Evolutionary conservation across 2,113 vertebrate species (phyloP).

Genomic region (Paradisaea rubra): DNA sequence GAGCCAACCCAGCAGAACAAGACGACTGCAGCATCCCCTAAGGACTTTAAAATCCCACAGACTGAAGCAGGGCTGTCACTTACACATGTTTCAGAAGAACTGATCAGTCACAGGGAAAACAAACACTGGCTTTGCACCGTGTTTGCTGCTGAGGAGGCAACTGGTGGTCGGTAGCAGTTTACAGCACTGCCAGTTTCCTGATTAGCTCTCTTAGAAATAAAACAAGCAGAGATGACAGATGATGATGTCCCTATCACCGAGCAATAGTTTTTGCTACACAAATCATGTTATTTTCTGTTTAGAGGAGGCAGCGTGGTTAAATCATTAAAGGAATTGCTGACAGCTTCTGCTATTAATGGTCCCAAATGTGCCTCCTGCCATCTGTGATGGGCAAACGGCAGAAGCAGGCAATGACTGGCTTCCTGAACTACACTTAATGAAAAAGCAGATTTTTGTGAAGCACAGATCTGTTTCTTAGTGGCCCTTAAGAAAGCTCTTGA

Average conservation of each 20-base stretch:
- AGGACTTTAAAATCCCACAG: background rate
- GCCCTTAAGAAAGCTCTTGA: background rate
- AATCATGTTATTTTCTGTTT: constrained; percentile 31
- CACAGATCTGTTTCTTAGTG: background rate
- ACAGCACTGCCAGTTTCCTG: background rate
- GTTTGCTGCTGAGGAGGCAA: background rate
- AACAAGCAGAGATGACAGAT: constrained; percentile 15
- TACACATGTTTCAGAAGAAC: background rate
- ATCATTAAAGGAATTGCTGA: constrained; percentile 41
- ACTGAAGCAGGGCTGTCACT: background rate
- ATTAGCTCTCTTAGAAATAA: background rate
- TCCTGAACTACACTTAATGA: background rate
- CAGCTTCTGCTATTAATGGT: constrained; percentile 39
- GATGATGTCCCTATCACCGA: constrained; percentile 23
- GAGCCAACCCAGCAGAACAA: background rate
- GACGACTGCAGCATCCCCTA: background rate
- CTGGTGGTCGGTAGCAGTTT: background rate
- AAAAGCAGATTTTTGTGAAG: background rate
- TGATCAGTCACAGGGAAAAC: background rate
- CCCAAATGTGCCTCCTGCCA: constrained; percentile 30
- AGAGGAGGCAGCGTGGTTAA: background rate
- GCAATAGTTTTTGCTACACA: constrained; percentile 14
- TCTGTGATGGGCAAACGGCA: constrained; percentile 1
- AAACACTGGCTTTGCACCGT: background rate
- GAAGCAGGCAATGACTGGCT: background rate